Evolutionary conservation across 35 echinoderm and acorn worm species (phyloP).

Genomic region (Diadema setosum): DNA sequence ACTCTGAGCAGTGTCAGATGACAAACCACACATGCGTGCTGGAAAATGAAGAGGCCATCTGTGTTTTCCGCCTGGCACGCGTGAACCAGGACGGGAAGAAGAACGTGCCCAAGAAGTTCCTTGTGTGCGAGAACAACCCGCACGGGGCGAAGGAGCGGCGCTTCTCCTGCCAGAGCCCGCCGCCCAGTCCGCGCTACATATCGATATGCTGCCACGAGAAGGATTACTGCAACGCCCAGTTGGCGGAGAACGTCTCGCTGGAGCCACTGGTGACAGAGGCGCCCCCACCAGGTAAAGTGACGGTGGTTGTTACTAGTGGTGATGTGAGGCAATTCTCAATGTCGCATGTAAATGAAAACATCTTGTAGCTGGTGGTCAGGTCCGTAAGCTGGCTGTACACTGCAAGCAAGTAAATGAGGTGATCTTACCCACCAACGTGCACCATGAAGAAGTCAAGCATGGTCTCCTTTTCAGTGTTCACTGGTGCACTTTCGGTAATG

Average conservation of each 20-base stretch:
- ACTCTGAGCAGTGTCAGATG: neutral
- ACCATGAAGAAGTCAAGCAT: no score
- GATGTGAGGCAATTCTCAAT: no score
- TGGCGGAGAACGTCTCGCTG: neutral
- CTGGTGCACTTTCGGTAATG: no score
- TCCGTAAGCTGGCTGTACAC: no score
- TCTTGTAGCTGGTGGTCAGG: no score
- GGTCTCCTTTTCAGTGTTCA: no score
- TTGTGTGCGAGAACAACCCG: conserved; percentile 38
- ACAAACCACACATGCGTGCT: conserved; percentile 44
- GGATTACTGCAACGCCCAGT: conserved; percentile 56
- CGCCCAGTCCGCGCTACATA: conserved; percentile 24
- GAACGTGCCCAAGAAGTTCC: no score
- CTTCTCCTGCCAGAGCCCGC: conserved; percentile 18
- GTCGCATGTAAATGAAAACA: no score
- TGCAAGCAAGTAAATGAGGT: no score
- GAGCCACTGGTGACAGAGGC: neutral
- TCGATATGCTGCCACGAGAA: conserved; percentile 30
- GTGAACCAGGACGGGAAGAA: neutral
- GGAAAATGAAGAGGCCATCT: neutral
- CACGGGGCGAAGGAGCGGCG: neutral
- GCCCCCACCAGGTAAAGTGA: neutral
- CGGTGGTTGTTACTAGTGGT: no score
- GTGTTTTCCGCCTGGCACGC: neutral
- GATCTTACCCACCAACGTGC: no score